A percentile compares a stretch with the other conserved stretches of the same genome.
Conservation (phyloP, 1,140 invertebrate species). For the Plutomurus gul region DNA sequence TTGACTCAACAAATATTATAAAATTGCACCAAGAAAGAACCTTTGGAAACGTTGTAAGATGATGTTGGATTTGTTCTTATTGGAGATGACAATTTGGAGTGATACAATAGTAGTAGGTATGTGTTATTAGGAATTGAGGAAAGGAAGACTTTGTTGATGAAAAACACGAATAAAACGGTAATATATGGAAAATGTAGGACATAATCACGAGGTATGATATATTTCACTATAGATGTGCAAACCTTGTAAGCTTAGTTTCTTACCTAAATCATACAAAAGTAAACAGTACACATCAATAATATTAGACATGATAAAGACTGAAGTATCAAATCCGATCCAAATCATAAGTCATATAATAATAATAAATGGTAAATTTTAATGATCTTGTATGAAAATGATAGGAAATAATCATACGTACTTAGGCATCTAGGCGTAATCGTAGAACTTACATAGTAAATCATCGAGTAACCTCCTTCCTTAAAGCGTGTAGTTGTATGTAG, state of each 20-base stretch:
- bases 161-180: not conserved
- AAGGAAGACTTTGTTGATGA: not conserved
- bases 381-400: not conserved
- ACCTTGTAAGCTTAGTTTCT: constrained; percentile 24
- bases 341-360: constrained; percentile 4
- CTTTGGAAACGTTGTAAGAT: not conserved
- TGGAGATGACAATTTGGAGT: constrained; percentile 15
- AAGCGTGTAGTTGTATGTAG: constrained; percentile 8
- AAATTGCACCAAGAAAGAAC: no score
- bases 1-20: no score
- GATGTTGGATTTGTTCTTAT: constrained; percentile 21
- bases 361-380: not conserved
- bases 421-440: not conserved
- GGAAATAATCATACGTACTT: constrained; percentile 5
- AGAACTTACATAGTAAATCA: constrained; percentile 19
- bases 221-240: constrained; percentile 21
- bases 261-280: constrained; percentile 30
- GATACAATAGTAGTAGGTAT: not conserved
- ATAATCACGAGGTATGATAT: not conserved
- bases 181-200: not conserved
- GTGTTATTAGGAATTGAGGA: not conserved
- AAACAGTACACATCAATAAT: constrained; percentile 28
- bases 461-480: constrained; percentile 15
- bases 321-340: not conserved
- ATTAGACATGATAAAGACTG: constrained; percentile 5